These are phyloP conservation scores for Hymenopus coronatus DNA, from an alignment of 2,888 invertebrate species.

Conservation along the genomic window DNA sequence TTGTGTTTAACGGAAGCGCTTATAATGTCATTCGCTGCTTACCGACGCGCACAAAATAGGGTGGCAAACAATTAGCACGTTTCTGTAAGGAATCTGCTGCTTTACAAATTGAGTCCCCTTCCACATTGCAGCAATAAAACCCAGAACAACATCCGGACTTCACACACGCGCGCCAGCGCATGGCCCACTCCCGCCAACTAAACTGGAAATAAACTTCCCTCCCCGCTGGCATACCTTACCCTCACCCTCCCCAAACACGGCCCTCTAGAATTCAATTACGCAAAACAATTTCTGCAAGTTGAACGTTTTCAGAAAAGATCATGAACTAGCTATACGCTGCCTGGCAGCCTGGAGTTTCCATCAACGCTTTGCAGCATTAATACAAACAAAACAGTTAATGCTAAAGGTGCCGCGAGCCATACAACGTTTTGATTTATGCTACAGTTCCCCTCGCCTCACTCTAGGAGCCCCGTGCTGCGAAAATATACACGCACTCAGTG, in stretches of 20 bases:
- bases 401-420: neutral
- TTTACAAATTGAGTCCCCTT: neutral
- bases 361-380: neutral
- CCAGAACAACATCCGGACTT: neutral
- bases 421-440: neutral
- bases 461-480: neutral
- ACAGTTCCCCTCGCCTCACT: neutral
- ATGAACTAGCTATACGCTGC: neutral
- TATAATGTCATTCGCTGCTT: neutral
- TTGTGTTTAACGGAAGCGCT: neutral
- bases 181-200: neutral
- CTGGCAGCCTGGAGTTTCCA: neutral
- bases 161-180: neutral
- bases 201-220: neutral
- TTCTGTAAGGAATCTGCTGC: neutral
- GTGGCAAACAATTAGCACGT: neutral
- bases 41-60: neutral
- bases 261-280: conserved; percentile 5
- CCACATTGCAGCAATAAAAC: neutral
- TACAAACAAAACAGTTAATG: neutral
- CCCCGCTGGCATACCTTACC: neutral
- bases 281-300: conserved; percentile 13
- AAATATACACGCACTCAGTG: neutral
- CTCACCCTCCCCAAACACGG: neutral
- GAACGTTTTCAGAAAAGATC: conserved; percentile 1